Percentiles rank a stretch among this genome's conserved stretches.
Evolutionary conservation across 2,888 invertebrate species (phyloP).

Genomic region (Aphodius granarius): DNA sequence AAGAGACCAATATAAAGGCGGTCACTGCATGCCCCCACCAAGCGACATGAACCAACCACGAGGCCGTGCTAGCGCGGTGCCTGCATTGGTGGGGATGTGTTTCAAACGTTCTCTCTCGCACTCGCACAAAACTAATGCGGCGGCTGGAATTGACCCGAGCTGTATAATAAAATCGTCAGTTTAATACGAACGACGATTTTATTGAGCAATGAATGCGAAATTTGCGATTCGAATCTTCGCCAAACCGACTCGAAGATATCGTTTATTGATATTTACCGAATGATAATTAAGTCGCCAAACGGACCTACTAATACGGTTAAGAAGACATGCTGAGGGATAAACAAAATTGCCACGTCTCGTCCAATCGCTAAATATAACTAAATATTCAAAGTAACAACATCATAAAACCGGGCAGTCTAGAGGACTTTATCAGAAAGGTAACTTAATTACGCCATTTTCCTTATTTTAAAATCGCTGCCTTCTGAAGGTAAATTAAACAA

Average conservation of each 20-base stretch:
- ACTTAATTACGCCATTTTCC: not conserved
- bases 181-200: not conserved
- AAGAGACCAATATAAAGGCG: too few species aligned
- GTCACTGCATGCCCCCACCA: too few species aligned
- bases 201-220: not conserved
- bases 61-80: too few species aligned
- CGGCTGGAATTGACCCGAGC: too few species aligned
- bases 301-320: not conserved
- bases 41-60: too few species aligned
- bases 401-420: not conserved
- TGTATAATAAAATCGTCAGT: not conserved
- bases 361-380: not conserved
- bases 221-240: not conserved
- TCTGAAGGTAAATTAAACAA: not conserved
- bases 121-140: too few species aligned
- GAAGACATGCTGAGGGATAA: not conserved
- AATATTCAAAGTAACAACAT: not conserved
- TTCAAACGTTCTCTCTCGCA: too few species aligned
- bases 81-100: too few species aligned
- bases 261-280: not conserved
- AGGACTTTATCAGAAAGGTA: not conserved
- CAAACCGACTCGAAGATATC: not conserved
- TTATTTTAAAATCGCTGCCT: not conserved
- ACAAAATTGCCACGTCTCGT: not conserved
- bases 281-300: not conserved